Evolutionary conservation across 2,888 invertebrate species (phyloP).

Genomic region (Melolontha melolontha): DNA sequence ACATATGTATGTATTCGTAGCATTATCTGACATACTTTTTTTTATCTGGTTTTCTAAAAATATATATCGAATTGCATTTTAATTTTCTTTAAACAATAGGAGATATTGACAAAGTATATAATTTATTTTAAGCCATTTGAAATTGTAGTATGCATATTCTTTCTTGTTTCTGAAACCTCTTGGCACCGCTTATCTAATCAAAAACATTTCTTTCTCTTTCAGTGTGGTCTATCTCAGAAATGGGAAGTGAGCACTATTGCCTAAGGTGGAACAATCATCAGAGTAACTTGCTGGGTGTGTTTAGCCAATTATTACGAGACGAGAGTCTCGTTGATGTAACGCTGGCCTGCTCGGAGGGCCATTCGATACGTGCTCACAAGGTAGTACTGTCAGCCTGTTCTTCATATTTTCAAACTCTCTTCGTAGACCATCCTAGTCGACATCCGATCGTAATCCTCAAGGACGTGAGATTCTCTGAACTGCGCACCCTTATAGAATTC

Average conservation of each 20-base stretch:
- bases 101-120: no score
- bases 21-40: no score
- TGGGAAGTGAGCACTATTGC: slow-evolving; percentile 99
- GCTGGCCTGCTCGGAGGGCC: slow-evolving; percentile 95
- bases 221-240: slow-evolving; percentile 93
- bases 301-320: slow-evolving; percentile 95
- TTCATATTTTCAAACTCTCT: slow-evolving; percentile 93
- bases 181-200: no score
- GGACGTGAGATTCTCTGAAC: slow-evolving; percentile 92
- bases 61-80: no score
- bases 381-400: slow-evolving; percentile 96
- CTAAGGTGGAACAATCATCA: slow-evolving; percentile 99
- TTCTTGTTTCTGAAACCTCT: no score
- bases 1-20: no score
- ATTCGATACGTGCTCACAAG: slow-evolving; percentile 93
- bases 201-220: slow-evolving; percentile 58
- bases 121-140: no score
- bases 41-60: no score
- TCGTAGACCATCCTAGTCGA: slow-evolving; percentile 91
- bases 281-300: slow-evolving; percentile 97
- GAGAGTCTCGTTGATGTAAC: slow-evolving; percentile 97
- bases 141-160: no score
- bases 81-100: no score
- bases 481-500: slow-evolving; percentile 93
- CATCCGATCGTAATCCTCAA: slow-evolving; percentile 95